Base-by-base conservation (phyloP, 2,113 vertebrate genomes). In the Ptilonorhynchus violaceus region DNA sequence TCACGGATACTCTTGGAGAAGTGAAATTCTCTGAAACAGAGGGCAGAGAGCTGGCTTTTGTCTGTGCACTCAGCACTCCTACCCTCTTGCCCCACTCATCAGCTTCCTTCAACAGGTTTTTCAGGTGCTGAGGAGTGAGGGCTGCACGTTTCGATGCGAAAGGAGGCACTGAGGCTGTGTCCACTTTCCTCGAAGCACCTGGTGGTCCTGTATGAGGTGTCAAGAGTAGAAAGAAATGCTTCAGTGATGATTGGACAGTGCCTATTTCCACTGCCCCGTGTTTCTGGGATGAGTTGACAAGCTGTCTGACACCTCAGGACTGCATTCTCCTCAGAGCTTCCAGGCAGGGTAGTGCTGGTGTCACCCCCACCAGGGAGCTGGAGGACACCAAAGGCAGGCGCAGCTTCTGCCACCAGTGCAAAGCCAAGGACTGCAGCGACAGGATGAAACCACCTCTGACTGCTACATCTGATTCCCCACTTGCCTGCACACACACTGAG, bases 11-110 rank as follows among this genome's bases (percentile, higher is more conserved):
- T 39, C 11, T 28, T 31, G 42, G 46, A 67, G 67, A 91, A 41
- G 42, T 28, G 10, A 44, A 77, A 70, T 66, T 74, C 21, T 62
- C 59, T 82, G 79, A 69, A 73, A 35, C 1, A 56, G 27, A 78
- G 6, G 37, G 18, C 52, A 66, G 47, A 83, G 42, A 49, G 7
- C 7, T 70, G 37, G 9, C 17, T 93, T 86, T 79, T 11, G 1
- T 50, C 56, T 49, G 21, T 27, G 19, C 11, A 55, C 25, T 8
- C 56, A 67, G 27, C 31, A 22, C 19, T 41, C 52, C 39, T 6
- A 4, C 15, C 41, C 2, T 3, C 42, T 63, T 3, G 0, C 19
- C 58, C 16, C 28, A 16, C 15, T n/a, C 9, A 5, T n/a, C 39
- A 85, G 60, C 27, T 67, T 75, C 52, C 72, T 83, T 79, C 69